Percentiles rank a stretch among this genome's conserved stretches.
Conservation (phyloP, 2,888 invertebrate species). For the Agriotes lineatus region DNA sequence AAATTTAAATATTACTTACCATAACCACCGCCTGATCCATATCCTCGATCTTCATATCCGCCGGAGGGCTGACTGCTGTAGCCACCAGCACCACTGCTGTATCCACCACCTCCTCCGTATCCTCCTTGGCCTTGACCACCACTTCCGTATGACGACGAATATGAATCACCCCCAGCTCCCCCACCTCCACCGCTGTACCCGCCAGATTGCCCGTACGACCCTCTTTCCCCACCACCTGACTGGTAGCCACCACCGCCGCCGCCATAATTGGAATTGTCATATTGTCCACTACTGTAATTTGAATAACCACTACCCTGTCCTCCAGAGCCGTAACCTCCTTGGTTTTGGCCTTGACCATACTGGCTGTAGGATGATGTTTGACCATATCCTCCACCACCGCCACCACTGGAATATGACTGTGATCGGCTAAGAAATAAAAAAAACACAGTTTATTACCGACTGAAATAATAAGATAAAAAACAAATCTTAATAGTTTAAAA, state of each 20-base stretch:
- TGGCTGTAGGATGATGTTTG: conserved; percentile 32
- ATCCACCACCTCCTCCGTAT: conserved; percentile 44
- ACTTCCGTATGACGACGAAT: conserved; percentile 37
- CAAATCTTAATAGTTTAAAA: conserved; percentile 20
- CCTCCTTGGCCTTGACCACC: conserved; percentile 18
- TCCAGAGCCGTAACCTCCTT: conserved; percentile 9
- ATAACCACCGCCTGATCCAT: conserved; percentile 45
- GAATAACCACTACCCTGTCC: conserved; percentile 28
- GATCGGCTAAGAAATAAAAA: conserved; percentile 32
- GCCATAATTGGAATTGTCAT: conserved; percentile 24
- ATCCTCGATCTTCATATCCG: conserved; percentile 47
- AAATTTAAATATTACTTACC: conserved; percentile 46
- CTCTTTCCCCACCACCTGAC: conserved; percentile 34
- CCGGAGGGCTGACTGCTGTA: conserved; percentile 45
- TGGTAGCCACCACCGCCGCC: conserved; percentile 35
- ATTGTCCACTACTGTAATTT: conserved; percentile 32
- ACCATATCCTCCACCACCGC: conserved; percentile 34
- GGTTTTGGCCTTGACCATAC: conserved; percentile 24
- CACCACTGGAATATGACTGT: conserved; percentile 45
- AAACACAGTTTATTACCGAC: too few relatives aligned
- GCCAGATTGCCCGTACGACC: conserved; percentile 43
- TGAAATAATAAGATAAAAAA: too few relatives aligned
- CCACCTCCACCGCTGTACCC: conserved; percentile 25
- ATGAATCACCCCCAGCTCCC: conserved; percentile 41
- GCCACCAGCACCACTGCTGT: conserved; percentile 39